Evolutionary conservation across 2,113 vertebrate species (phyloP), one percentile per base, ranked within the genome.

Genomic region (Eupsittula cactorum): DNA sequence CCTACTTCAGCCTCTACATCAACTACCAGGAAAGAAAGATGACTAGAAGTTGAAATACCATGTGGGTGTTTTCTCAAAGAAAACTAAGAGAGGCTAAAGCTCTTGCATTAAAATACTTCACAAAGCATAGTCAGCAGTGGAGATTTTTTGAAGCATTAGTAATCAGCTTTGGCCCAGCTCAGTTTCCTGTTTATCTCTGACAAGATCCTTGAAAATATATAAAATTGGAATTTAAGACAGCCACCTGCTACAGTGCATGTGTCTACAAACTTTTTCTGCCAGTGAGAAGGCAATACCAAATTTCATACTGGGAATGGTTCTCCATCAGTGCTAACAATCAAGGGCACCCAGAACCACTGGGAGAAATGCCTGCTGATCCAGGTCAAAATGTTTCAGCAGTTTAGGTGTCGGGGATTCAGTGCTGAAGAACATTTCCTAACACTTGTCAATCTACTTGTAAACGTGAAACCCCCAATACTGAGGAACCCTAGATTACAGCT

Each of bases 321-420:
- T 29, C 23, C 11, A 49, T 6, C 21, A 31, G 23, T 35, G 12
- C 11, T 73, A 15, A 41, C 6, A 21, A 3, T 29, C 53, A 85
- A 9, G 9, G 86, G 24, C n/a, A 67, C 0, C 0, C 13, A 42
- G 18, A 68, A 9, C 2, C 5, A 1, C 31, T 17, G 75, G 16
- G 18, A 52, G 33, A 70, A 75, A 42, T 47, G 25, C 5, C 21
- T 78, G 20, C 11, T 63, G 39, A 41, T 44, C 29, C 33, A 57
- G 21, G 33, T 67, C 12, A 70, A 86, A 90, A 76, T 21, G 53
- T 14, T 62, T 50, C 31, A 52, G 37, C 37, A 39, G 23, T 80
- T 86, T 37, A 63, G 11, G 11, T 57, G 74, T 5, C 55, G 16
- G 39, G 65, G 16, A 67, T 20, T 71, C 23, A 63, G 0, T 28